phyloP scores from a whole-genome alignment of 2,113 vertebrate species.

The Melanostigma gelatinosum region DNA sequence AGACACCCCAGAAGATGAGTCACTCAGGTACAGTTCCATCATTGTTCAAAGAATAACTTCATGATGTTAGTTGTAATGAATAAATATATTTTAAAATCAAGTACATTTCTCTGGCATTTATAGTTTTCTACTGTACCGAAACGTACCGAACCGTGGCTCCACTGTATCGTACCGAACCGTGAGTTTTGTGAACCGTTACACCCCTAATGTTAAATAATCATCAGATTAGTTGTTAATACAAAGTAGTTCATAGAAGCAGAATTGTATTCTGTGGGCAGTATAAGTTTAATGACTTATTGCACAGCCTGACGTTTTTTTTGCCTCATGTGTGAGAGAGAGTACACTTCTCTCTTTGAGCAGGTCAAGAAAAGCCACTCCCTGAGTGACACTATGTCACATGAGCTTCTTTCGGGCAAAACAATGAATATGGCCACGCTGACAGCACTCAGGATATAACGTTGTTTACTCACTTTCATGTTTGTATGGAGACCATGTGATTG shows the following conservation, averaged over 20 bases:
- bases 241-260: not conserved
- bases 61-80: too few species aligned
- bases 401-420: constrained; percentile 27
- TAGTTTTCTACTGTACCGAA: too few species aligned
- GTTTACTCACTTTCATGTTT: constrained; percentile 40
- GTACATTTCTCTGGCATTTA: too few species aligned
- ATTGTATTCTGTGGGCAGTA: not conserved
- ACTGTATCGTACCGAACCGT: too few species aligned
- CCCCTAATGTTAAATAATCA: not conserved
- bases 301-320: not conserved
- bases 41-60: too few species aligned
- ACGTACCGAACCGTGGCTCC: too few species aligned
- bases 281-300: not conserved
- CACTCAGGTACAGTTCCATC: too few species aligned
- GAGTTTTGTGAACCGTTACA: too few species aligned
- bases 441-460: not conserved
- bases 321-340: constrained; percentile 2
- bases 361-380: constrained; percentile 38
- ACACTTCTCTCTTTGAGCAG: not conserved
- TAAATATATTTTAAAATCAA: too few species aligned
- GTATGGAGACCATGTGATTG: constrained; percentile 10
- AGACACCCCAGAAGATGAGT: too few species aligned
- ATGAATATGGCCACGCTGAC: not conserved
- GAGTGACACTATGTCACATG: constrained; percentile 30
- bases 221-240: not conserved